Conservation (phyloP, 1,140 invertebrate species). For the Heliconius hermathena region DNA sequence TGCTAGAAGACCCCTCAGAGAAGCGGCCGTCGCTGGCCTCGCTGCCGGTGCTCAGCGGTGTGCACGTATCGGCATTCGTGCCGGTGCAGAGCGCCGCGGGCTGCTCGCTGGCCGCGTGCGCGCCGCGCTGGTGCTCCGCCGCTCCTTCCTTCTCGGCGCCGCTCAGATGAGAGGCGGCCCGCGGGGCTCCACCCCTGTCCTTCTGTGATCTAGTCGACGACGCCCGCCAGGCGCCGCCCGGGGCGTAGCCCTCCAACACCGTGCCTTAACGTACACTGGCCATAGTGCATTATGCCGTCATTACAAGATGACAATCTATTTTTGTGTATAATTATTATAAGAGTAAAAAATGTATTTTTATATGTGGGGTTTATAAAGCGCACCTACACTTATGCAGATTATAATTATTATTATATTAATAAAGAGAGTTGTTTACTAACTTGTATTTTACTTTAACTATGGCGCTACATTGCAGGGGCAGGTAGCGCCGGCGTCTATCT, state of each 20-base stretch:
- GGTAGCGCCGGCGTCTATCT: slow-evolving; percentile 71
- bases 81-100: slow-evolving; percentile 67
- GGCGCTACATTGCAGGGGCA: slow-evolving; percentile 42
- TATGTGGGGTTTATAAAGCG: slow-evolving; percentile 76
- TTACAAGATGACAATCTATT: slow-evolving; percentile 72
- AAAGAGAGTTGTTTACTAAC: slow-evolving; percentile 77
- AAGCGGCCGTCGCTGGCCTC: slow-evolving; percentile 59
- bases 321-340: slow-evolving; percentile 75
- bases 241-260: slow-evolving; percentile 76
- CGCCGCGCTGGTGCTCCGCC: slow-evolving; percentile 60
- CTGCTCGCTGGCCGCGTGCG: slow-evolving; percentile 60
- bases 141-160: slow-evolving; percentile 65
- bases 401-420: slow-evolving; percentile 73
- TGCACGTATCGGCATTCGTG: slow-evolving; percentile 71
- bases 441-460: slow-evolving; percentile 48
- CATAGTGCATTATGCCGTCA: slow-evolving; percentile 77
- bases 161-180: slow-evolving; percentile 70
- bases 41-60: slow-evolving; percentile 56
- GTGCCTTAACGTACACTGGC: slow-evolving; percentile 77
- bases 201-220: slow-evolving; percentile 79
- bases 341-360: slow-evolving; percentile 77
- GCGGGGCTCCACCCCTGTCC: slow-evolving; percentile 58
- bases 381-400: slow-evolving; percentile 77
- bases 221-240: slow-evolving; percentile 75
- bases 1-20: slow-evolving; percentile 65